Evolutionary conservation across 2,888 invertebrate species (phyloP), one percentile per base, ranked within the genome.

Genomic region (Athalia circularis): DNA sequence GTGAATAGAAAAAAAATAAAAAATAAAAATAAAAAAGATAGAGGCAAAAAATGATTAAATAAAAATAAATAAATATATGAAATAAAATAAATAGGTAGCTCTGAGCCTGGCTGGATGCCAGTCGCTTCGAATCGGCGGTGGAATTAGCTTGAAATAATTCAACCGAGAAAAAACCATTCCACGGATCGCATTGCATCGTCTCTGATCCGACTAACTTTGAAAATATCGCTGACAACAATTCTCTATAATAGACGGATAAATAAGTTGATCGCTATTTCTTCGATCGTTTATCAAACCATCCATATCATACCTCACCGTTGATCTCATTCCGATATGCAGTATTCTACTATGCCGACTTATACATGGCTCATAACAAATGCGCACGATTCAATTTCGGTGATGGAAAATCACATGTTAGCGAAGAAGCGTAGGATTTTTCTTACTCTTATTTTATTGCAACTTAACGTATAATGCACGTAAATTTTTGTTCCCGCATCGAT

Each of bases 111-210:
- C 72, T 59, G 8, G 59, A 45, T 47, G 72, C 72, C 72, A 72
- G 59, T 47, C 57, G 59, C 6, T 45, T 59, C 70, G 70, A 72
- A 72, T 72, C 52, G 15, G 29, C 43, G n/a, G 54, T n/a, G 52
- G 43, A 68, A 68, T 68, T 57, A 72, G 47, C 59, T 57, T 72
- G 59, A 72, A 59, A 72, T 72, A 57, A 68, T 68, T 68, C 68
- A 68, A 68, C 29, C 52, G 47, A 59, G 59, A 57, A 59, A 47
- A 72, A 59, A 9, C 72, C 13, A 59, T 72, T 72, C 72, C 59
- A 72, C 57, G 59, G 70, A 45, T 47, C 43, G 52, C 57, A 70
- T 45, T n/a, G n/a, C 70, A 45, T 45, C 45, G 45, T 4, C 13
- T 29, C 29, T 13, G 13, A 57, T 52, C 13, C 47, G 13, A n/a